Percentiles rank a stretch among this genome's conserved stretches.
phyloP scores from a whole-genome alignment of 2,113 vertebrate species.

The Indicator indicator region DNA sequence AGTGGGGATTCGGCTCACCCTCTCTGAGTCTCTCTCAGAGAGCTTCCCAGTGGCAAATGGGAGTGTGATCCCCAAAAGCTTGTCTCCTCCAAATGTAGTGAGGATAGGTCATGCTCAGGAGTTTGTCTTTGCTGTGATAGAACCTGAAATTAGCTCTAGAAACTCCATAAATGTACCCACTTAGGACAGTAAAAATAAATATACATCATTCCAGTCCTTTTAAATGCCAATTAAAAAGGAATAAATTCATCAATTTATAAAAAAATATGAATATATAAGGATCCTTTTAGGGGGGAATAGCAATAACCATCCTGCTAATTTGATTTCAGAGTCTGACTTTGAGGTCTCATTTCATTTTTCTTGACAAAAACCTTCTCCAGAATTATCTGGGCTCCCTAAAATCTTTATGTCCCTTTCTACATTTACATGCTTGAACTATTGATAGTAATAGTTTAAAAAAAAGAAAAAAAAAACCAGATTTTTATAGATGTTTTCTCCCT shows the following conservation, averaged over 20 bases:
- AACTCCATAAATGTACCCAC: rapidly evolving
- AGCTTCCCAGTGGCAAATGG: rapidly evolving
- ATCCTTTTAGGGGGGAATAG: rapidly evolving
- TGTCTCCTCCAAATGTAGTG: neutral
- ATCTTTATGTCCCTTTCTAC: rapidly evolving
- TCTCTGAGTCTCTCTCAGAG: neutral
- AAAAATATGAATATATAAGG: neutral
- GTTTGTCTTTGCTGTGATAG: neutral
- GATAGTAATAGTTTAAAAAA: neutral
- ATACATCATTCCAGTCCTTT: neutral
- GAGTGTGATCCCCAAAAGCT: neutral
- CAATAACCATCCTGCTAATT: neutral
- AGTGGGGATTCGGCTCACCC: rapidly evolving
- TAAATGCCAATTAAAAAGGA: neutral
- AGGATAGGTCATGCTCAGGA: rapidly evolving
- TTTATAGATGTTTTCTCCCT: rapidly evolving
- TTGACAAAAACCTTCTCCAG: neutral
- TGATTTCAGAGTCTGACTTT: neutral
- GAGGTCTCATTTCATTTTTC: neutral
- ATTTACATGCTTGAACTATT: neutral
- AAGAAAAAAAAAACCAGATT: neutral
- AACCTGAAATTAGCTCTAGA: neutral
- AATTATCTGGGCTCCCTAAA: neutral
- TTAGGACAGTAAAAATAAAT: neutral
- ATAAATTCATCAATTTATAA: neutral